A percentile compares a stretch with the other conserved stretches of the same genome.
phyloP scores from a whole-genome alignment of 2,888 invertebrate genomes.

The Timema podura region DNA sequence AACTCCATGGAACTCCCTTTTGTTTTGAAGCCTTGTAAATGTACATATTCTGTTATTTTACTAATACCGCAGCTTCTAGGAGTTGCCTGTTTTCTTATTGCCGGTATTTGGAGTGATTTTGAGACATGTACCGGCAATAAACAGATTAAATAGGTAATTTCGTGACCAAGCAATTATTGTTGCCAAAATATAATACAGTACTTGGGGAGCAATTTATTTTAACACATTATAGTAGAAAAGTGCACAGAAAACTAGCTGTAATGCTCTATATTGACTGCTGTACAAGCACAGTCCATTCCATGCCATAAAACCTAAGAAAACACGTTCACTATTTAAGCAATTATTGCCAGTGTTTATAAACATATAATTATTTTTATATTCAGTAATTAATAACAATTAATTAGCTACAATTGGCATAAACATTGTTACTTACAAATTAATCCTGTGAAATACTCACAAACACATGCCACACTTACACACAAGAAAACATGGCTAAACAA shows the following conservation, averaged over 20 bases:
- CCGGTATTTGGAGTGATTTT: not conserved
- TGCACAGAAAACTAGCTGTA: not conserved
- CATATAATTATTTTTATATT: not conserved
- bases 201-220: not conserved
- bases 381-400: not conserved
- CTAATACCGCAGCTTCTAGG: not conserved
- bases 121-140: too few relatives aligned
- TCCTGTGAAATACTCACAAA: not conserved
- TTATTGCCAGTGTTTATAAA: not conserved
- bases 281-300: not conserved
- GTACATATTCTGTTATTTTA: not conserved
- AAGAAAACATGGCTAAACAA: not conserved
- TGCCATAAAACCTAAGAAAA: not conserved
- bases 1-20: slow-evolving; percentile 13
- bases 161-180: not conserved
- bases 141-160: not conserved
- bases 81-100: not conserved
- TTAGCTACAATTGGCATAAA: not conserved
- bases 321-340: not conserved
- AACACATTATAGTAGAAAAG: not conserved
- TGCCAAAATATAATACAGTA: not conserved
- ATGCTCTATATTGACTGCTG: not conserved
- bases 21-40: not conserved
- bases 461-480: not conserved
- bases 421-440: not conserved